These are phyloP conservation scores for Nomada ferruginata DNA, from an alignment of 2,888 invertebrate species.

Conservation along the genomic window DNA sequence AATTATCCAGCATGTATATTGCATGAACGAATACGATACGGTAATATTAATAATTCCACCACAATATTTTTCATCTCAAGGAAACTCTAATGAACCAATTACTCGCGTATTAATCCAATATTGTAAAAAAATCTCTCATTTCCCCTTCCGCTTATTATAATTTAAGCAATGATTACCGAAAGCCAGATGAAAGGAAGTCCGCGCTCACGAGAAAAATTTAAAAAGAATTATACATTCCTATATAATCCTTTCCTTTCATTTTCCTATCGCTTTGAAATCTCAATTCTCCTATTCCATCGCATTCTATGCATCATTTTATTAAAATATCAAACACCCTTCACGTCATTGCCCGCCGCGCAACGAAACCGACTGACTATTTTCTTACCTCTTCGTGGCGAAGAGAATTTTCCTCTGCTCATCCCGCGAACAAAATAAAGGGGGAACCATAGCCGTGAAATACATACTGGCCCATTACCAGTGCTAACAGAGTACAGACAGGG, in stretches of 20 bases:
- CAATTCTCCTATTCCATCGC: neutral
- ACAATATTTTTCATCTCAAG: neutral
- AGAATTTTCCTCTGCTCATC: conserved; percentile 51
- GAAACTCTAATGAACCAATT: neutral
- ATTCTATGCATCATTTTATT: neutral
- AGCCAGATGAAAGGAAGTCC: too few relatives aligned
- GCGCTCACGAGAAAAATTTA: too few relatives aligned
- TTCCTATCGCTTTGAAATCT: too few relatives aligned
- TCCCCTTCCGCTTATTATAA: too few relatives aligned
- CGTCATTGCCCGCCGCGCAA: neutral
- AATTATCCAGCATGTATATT: neutral
- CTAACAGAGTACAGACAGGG: conserved; percentile 61
- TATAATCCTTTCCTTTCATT: too few relatives aligned
- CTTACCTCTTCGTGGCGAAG: conserved; percentile 17
- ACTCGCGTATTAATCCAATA: too few relatives aligned
- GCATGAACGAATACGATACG: neutral
- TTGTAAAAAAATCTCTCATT: too few relatives aligned
- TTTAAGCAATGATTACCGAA: too few relatives aligned
- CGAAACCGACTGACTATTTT: neutral
- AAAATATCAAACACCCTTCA: neutral
- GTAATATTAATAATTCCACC: neutral
- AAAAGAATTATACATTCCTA: too few relatives aligned
- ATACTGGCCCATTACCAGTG: conserved; percentile 66
- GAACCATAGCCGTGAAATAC: conserved; percentile 58
- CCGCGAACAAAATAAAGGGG: conserved; percentile 34